Base-by-base conservation (phyloP, 2,888 invertebrate species). In the Colletes collaris region DNA sequence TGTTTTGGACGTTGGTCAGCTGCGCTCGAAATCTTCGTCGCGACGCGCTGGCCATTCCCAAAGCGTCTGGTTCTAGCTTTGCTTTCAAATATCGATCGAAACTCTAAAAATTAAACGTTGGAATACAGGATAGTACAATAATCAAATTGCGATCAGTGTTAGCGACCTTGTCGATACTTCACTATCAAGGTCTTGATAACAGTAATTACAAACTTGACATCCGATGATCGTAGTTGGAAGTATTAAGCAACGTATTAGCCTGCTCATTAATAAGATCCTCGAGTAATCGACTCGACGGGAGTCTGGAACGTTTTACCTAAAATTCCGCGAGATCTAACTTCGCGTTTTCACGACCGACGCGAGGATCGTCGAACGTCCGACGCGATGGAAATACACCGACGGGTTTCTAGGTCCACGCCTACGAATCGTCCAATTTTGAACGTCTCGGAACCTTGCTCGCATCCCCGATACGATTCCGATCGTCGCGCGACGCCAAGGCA, bases 391-490 rank as follows among this genome's bases (percentile, higher is more conserved):
- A 79, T 79, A 79, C 79, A 64, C 67, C 71, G 67, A 60, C 58
- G 66, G 50, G 70, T 74, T 78, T 79, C 79, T 79, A 80, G 81
- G 73, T 64, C 65, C 68, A 81, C 81, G 81, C 81, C 81, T 76
- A 81, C 81, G 81, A 76, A 71, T 72, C 68, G 73, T 80, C 81
- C 81, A 76, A 81, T 80, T 81, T 80, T 72, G 81, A 76, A 76
- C 72, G 67, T 67, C 69, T 64, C 60, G 72, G 63, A 69, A 69
- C 69, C 76, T 80, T 80, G 80, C 80, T 62, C 71, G 59, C 65
- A 44, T 67, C 58, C 49, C 11, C 63, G 63, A 19, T 37, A 7
- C n/a, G 37, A 37, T 40, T 67, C 46, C 40, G 8, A 11, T 58
- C 58, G 58, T 40, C n/a, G 53, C 8, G 37, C 19, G 13, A 11